Conservation (phyloP, 1,140 invertebrate genomes). For the Paraescarpia echinospica region DNA sequence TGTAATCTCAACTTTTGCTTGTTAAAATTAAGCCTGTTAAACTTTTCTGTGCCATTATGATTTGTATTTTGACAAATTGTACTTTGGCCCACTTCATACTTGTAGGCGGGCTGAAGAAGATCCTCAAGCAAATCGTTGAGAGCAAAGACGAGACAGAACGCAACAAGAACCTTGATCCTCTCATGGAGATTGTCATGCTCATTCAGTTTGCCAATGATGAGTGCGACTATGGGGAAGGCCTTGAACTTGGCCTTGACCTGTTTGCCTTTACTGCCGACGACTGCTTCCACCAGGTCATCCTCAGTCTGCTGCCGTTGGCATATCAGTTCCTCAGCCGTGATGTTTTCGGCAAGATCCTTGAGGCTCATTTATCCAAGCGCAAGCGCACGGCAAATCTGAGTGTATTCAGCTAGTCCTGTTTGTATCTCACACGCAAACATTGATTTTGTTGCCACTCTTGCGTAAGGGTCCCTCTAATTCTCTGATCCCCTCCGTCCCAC, state of each 20-base stretch:
- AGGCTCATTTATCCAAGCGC: constrained; percentile 68
- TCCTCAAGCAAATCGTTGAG: constrained; percentile 70
- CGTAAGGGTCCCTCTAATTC: neutral
- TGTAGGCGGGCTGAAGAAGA: constrained; percentile 71
- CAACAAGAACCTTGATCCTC: constrained; percentile 64
- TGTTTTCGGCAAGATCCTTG: constrained; percentile 74
- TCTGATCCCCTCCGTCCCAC: no score
- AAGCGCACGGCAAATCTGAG: constrained; percentile 37
- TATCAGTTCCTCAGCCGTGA: constrained; percentile 76
- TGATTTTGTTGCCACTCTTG: neutral
- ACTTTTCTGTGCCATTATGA: no score
- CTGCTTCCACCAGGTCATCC: constrained; percentile 50
- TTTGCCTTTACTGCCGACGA: constrained; percentile 66
- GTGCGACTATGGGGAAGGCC: constrained; percentile 87
- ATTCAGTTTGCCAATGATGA: constrained; percentile 89
- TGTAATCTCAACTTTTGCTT: no score
- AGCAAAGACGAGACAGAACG: constrained; percentile 64
- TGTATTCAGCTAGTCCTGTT: neutral
- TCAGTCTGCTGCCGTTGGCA: constrained; percentile 71
- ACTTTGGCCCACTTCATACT: constrained; percentile 42
- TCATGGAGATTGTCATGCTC: constrained; percentile 73
- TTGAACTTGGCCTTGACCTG: constrained; percentile 84
- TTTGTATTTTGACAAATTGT: no score
- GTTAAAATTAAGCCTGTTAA: no score
- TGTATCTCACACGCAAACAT: neutral